These are phyloP conservation scores for Drosophila percnosoma DNA, from an alignment of 2,888 invertebrate genomes.

Conservation along the genomic window DNA sequence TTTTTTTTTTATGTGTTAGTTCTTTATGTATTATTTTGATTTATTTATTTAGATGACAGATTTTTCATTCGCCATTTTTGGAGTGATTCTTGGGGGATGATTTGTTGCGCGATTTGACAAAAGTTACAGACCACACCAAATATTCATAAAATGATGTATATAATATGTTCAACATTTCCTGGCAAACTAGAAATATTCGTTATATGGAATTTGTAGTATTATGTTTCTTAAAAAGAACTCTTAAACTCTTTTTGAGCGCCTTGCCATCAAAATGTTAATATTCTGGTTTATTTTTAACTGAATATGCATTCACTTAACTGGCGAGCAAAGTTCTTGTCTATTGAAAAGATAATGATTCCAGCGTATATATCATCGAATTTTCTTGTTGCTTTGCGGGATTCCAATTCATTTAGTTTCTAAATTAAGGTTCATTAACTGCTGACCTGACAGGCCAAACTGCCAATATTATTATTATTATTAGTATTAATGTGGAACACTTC, in stretches of 20 bases:
- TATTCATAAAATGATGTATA: background rate
- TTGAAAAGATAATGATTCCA: background rate
- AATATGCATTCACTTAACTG: background rate
- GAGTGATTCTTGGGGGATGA: background rate
- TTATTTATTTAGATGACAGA: constrained; percentile 29
- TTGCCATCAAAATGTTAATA: background rate
- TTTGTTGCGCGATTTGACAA: background rate
- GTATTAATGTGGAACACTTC: background rate
- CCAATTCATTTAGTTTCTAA: background rate
- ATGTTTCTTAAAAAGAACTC: background rate
- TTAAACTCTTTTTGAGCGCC: background rate
- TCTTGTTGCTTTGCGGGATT: background rate
- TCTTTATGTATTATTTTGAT: background rate
- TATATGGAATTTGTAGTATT: background rate
- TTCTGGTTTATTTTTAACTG: background rate
- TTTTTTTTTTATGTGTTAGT: background rate
- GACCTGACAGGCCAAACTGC: background rate
- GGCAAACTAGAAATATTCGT: background rate
- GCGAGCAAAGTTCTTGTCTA: background rate
- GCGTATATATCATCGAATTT: background rate
- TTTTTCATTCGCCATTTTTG: constrained; percentile 18
- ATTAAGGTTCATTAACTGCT: background rate
- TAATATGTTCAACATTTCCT: background rate
- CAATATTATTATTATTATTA: background rate
- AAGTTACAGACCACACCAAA: background rate